Conservation (phyloP, 1,140 invertebrate species). For the Drosophila fuyamai region DNA sequence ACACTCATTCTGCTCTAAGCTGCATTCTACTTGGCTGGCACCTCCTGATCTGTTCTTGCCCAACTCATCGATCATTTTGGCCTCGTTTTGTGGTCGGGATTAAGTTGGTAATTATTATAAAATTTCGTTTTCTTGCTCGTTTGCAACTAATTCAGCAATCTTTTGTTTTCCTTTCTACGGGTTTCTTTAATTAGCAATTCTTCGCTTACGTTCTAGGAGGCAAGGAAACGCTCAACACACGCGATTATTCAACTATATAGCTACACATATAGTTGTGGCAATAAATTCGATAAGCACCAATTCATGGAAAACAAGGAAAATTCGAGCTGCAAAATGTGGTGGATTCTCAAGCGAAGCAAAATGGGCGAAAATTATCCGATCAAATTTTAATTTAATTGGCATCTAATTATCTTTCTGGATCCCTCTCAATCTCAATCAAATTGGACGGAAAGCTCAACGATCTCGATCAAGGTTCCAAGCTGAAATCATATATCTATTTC, state of each 20-base stretch:
- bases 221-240: constrained; percentile 30
- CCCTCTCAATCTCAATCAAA: constrained; percentile 22
- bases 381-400: constrained; percentile 36
- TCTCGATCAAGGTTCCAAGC: constrained; percentile 23
- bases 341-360: constrained; percentile 23
- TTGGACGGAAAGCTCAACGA: constrained; percentile 33
- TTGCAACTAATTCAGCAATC: constrained; percentile 81
- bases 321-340: constrained; percentile 18
- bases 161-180: constrained; percentile 47
- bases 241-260: constrained; percentile 38
- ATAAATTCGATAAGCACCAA: constrained; percentile 84
- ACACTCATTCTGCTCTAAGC: constrained; percentile 37
- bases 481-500: constrained; percentile 36
- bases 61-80: constrained; percentile 40
- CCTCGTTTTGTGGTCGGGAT: constrained; percentile 44
- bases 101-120: constrained; percentile 52
- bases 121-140: constrained; percentile 61
- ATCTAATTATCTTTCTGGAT: constrained; percentile 33
- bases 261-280: constrained; percentile 54
- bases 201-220: constrained; percentile 36
- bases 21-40: constrained; percentile 38
- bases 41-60: constrained; percentile 1
- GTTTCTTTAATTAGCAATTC: constrained; percentile 13
- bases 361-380: constrained; percentile 3
- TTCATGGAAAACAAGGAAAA: constrained; percentile 61